These are phyloP conservation scores for Athripsodes cinereus DNA, from an alignment of 2,888 invertebrate species.

Conservation along the genomic window DNA sequence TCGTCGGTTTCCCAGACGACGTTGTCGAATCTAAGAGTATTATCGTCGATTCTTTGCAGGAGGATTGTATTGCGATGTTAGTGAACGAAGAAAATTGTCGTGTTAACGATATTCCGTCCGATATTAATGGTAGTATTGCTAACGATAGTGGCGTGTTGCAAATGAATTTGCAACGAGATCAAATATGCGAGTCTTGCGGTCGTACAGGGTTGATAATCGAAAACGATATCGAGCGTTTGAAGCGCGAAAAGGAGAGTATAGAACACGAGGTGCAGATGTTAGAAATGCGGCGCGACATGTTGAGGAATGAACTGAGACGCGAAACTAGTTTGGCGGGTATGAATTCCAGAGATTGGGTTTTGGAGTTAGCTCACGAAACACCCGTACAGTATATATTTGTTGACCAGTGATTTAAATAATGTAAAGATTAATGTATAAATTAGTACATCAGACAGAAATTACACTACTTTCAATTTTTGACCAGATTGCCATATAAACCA, in stretches of 20 bases:
- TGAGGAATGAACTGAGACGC: slow-evolving; percentile 14
- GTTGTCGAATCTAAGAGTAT: slow-evolving; percentile 30
- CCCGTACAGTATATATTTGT: background rate
- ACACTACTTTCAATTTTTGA: too few relatives aligned
- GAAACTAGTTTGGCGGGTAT: too few relatives aligned
- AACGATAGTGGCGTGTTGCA: background rate
- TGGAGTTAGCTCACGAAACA: background rate
- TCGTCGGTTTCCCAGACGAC: slow-evolving; percentile 12
- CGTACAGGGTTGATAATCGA: slow-evolving; percentile 26
- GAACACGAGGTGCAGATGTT: slow-evolving; percentile 36
- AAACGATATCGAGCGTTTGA: slow-evolving; percentile 35
- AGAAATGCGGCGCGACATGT: slow-evolving; percentile 33
- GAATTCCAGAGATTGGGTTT: background rate
- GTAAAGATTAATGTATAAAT: too few relatives aligned
- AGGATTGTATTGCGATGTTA: slow-evolving; percentile 2
- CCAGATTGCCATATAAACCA: too few relatives aligned
- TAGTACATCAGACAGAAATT: too few relatives aligned
- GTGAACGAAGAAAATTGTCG: background rate
- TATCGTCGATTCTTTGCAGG: slow-evolving; percentile 28
- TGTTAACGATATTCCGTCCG: too few relatives aligned
- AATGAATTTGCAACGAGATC: background rate
- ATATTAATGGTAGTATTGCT: background rate
- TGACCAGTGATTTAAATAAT: too few relatives aligned
- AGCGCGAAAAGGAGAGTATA: slow-evolving; percentile 34
- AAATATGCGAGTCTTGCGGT: slow-evolving; percentile 14